Evolutionary conservation across 1,140 invertebrate genomes (phyloP).

Genomic region (Drosophila lini): DNA sequence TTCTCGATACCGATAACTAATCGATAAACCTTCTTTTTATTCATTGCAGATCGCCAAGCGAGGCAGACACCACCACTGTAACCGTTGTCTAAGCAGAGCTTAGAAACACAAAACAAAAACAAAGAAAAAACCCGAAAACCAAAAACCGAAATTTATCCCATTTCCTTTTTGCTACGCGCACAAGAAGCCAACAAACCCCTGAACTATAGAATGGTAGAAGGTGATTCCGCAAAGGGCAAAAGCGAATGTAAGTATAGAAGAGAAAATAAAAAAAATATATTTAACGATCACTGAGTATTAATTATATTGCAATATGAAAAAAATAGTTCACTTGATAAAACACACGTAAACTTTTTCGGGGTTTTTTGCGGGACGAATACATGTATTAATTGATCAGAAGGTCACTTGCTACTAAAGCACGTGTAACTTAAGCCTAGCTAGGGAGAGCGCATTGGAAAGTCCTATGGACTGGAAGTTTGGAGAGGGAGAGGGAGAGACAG

Average conservation of each 20-base stretch:
- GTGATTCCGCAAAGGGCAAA: conserved; percentile 89
- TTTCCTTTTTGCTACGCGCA: conserved; percentile 77
- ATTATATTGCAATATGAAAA: no score
- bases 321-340: no score
- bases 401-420: no score
- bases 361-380: no score
- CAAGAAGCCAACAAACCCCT: conserved; percentile 79
- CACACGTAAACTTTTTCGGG: no score
- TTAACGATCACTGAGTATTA: neutral
- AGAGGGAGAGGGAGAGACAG: no score
- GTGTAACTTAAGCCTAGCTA: no score
- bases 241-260: conserved; percentile 87
- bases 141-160: conserved; percentile 34
- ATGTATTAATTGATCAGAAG: no score
- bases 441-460: no score
- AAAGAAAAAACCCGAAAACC: conserved; percentile 21
- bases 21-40: conserved; percentile 4
- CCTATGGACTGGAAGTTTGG: no score
- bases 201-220: conserved; percentile 92
- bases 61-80: conserved; percentile 46
- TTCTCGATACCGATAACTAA: conserved; percentile 26
- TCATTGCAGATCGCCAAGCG: conserved; percentile 63
- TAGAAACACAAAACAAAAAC: conserved; percentile 30
- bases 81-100: conserved; percentile 59
- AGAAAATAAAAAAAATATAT: no score